Evolutionary conservation across 2,113 vertebrate species (phyloP).

Genomic region (Lutjanus erythropterus): DNA sequence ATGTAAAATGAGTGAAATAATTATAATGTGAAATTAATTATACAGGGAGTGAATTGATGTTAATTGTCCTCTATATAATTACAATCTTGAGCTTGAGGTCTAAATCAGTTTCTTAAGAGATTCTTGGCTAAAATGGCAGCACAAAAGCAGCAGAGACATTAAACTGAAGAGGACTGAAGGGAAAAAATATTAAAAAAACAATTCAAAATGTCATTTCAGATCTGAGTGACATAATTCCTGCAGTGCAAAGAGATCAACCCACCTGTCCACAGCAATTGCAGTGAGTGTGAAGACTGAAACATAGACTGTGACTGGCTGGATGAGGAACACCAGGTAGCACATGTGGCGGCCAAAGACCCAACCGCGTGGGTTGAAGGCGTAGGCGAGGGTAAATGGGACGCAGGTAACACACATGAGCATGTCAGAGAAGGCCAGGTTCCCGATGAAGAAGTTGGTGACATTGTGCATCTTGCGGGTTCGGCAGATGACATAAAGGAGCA

Average conservation of each 20-base stretch:
- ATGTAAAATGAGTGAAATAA: no score
- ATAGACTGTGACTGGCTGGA: constrained; percentile 86
- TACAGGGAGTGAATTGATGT: neutral
- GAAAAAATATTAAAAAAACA: neutral
- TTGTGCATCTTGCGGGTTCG: constrained; percentile 89
- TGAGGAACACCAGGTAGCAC: constrained; percentile 87
- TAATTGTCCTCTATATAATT: neutral
- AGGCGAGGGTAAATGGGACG: constrained; percentile 86
- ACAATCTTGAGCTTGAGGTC: neutral
- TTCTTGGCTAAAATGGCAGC: neutral
- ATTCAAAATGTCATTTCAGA: neutral
- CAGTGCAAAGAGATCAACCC: constrained; percentile 32
- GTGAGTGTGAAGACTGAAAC: constrained; percentile 87
- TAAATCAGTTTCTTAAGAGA: neutral
- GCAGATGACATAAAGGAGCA: constrained; percentile 89
- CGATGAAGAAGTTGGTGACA: constrained; percentile 90
- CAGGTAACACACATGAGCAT: constrained; percentile 90
- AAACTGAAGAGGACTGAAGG: neutral
- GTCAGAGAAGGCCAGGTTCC: constrained; percentile 90
- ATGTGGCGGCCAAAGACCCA: constrained; percentile 86
- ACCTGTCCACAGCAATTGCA: constrained; percentile 86
- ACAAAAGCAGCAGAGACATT: neutral
- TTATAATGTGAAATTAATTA: neutral
- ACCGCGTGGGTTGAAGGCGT: constrained; percentile 85
- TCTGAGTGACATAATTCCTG: neutral